These are phyloP conservation scores for Copidosoma floridanum DNA, from an alignment of 1,140 invertebrate genomes.

Conservation along the genomic window DNA sequence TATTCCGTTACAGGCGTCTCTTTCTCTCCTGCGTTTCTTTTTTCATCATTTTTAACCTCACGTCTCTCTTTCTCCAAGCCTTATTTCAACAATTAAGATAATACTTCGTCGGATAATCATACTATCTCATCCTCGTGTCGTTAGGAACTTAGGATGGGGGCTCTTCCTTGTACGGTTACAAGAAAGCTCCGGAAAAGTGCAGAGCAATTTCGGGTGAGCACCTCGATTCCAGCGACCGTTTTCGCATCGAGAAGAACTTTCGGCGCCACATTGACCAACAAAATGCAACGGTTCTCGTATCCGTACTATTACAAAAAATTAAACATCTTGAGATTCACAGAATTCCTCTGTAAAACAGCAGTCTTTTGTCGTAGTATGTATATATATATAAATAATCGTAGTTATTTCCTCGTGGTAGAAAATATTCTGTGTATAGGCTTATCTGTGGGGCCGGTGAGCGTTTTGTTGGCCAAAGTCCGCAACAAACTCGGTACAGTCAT, in stretches of 20 bases:
- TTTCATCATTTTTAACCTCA: neutral
- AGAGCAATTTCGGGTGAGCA: neutral
- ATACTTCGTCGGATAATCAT: slow-evolving; percentile 38
- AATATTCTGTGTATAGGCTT: neutral
- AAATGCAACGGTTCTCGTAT: slow-evolving; percentile 2
- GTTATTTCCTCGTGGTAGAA: neutral
- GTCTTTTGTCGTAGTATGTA: neutral
- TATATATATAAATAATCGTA: neutral
- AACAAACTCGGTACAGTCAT: neutral
- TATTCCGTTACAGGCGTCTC: slow-evolving; percentile 33
- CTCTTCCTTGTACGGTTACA: slow-evolving; percentile 26
- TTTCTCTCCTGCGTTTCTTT: slow-evolving; percentile 4
- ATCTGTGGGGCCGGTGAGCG: too few relatives aligned
- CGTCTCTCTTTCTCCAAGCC: slow-evolving; percentile 6
- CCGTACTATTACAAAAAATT: neutral
- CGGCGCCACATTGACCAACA: neutral
- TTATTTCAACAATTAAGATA: slow-evolving; percentile 35
- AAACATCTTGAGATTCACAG: neutral
- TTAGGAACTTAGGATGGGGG: slow-evolving; percentile 54
- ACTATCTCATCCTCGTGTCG: slow-evolving; percentile 45
- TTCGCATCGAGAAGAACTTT: neutral
- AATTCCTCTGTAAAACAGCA: neutral
- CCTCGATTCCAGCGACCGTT: neutral
- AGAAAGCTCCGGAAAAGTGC: slow-evolving; percentile 38
- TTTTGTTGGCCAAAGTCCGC: slow-evolving; percentile 1